Base-by-base conservation (phyloP, 2,113 vertebrate genomes). In the Salvelinus sp. region DNA sequence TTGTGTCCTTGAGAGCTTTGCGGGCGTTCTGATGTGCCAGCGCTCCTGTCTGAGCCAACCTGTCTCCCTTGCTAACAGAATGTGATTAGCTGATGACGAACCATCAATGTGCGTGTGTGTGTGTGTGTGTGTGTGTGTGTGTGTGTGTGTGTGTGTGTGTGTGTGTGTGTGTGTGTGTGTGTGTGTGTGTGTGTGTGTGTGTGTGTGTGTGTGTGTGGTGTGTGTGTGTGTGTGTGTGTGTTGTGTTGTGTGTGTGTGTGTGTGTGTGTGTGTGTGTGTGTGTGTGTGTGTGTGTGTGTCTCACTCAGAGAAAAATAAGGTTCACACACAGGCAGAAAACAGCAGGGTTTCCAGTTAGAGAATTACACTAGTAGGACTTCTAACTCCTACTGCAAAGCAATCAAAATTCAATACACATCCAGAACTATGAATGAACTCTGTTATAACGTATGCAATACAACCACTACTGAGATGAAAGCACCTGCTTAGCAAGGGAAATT, bases 391-490 rank as follows among this genome's bases (percentile, higher is more conserved):
- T 28, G 72, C 69, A 73, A 80, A 62, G 73, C 76, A 72, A 33
- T 33, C 30, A 33, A 44, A 44, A 2, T 44, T 58, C 20, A 1
- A 47, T 69, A 73, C 82, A 27, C 30, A 65, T 62, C 78, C 81
- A 44, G 5, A 60, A 71, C 83, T 86, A 80, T 85, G 82, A 88
- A 86, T 78, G 79, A 76, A 87, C 85, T 81, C 85, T 85, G 85
- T 28, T 76, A 82, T 13, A n/a, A 60, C 75, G 69, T 70, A 47
- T 86, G 90, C 88, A 90, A 91, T 75, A 79, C 86, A 86, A 90
- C n/a, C 79, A 81, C 82, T 13, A 63, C 83, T 18, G 0, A 76
- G 74, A 85, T 68, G 30, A 87, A 90, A 89, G 82, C 86, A 90
- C 83, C 87, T 84, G 77, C 81, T 87, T 83, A 84, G 83, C 81